Base-by-base conservation (phyloP, 1,140 invertebrate species). In the Plodia interpunctella region DNA sequence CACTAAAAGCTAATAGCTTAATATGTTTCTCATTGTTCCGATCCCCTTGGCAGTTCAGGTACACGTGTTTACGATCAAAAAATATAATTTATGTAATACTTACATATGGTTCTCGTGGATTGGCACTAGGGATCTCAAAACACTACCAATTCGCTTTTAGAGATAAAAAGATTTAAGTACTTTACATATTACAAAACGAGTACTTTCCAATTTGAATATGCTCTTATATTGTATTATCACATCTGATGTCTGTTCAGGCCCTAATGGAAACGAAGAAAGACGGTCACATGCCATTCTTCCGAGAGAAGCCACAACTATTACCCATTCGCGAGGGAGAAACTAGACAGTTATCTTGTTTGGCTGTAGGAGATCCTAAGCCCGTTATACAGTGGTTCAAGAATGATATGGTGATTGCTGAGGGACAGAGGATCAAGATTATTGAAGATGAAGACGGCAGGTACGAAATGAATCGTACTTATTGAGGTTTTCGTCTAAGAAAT, bases 341-440 rank as follows among this genome's bases (percentile, higher is more conserved):
- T 10, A 93, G 95, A 0, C 93, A 95, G 63, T 88, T 99, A 5
- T 92, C 93, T 9, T 98, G 97, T 86, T 94, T 94, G 54, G 96
- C 96, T 2, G 95, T 97, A 5, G 97, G 97, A 0, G 95, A 96
- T 73, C 98, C 98, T 0, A 94, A 94, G 74, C 97, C 98, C 0
- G 88, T 92, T 49, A 94, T 99, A n/a, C 96, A 98, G 67, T 99
- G 98, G 98, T 99, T 97, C 88, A 97, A 96, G 87, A 97, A 97
- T 78, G 97, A 98, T 74, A 92, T 96, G 75, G 95, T 97, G 35
- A 84, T 97, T 4, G 93, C 94, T 4, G 96, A 97, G 80, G 94
- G 93, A 21, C 93, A 94, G 63, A 91, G 96, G 56, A 92, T 97
- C 35, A 95, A 94, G 76, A 94, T 97, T 18, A 91, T 91, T 0